Percentiles rank a stretch among this genome's conserved stretches.
phyloP scores from a whole-genome alignment of 1,140 invertebrate species.

The Sweltsa coloradensis region DNA sequence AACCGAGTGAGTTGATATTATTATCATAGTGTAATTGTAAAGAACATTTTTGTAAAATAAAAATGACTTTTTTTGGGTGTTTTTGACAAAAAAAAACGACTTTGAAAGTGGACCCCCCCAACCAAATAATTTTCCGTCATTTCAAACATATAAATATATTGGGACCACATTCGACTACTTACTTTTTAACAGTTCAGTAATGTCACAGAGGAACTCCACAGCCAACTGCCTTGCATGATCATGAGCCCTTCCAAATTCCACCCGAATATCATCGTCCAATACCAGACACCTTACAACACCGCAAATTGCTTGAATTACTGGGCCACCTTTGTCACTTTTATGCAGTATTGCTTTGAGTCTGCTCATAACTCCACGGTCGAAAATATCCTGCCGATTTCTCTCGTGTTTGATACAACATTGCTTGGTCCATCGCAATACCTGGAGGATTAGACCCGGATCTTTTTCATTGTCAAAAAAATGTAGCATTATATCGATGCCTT shows the following conservation, averaged over 20 bases:
- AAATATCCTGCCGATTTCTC: conserved; percentile 37
- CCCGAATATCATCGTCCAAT: conserved; percentile 74
- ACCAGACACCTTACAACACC: conserved; percentile 54
- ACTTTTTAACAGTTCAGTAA: conserved; percentile 58
- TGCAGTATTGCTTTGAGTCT: conserved; percentile 43
- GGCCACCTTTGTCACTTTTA: conserved; percentile 27
- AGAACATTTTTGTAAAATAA: no score
- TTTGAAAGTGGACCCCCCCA: no score
- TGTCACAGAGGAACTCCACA: conserved; percentile 44
- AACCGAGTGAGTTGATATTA: no score
- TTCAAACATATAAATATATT: no score
- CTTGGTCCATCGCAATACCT: conserved; percentile 51
- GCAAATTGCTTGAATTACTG: conserved; percentile 44
- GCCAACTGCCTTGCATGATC: conserved; percentile 73
- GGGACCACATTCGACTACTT: no score
- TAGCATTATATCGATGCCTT: no score
- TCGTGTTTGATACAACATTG: conserved; percentile 64
- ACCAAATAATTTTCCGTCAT: no score
- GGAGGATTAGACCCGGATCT: no score
- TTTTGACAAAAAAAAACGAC: no score
- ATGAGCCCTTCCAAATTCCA: conserved; percentile 74
- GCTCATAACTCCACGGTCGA: background rate
- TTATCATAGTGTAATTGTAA: no score
- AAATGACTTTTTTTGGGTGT: no score
- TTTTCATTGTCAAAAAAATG: no score